phyloP scores from a whole-genome alignment of 1,140 invertebrate genomes.

The Calliphora vicina region DNA sequence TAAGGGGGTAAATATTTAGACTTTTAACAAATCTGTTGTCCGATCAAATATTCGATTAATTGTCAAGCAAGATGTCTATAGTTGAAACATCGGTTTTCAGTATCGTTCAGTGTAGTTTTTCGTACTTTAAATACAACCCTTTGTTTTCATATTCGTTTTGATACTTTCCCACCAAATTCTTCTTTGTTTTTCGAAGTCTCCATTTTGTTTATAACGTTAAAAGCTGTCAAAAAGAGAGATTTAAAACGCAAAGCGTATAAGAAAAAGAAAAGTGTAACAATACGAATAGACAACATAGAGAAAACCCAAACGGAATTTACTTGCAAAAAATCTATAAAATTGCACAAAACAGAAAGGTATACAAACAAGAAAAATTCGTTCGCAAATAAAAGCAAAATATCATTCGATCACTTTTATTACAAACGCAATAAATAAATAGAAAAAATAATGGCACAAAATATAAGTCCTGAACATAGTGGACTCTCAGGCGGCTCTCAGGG shows the following conservation, averaged over 20 bases:
- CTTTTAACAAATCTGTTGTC: too few relatives aligned
- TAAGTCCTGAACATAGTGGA: slow-evolving; percentile 78
- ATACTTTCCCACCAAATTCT: not conserved
- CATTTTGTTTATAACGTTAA: slow-evolving; percentile 42
- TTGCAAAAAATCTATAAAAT: slow-evolving; percentile 12
- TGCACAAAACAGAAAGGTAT: not conserved
- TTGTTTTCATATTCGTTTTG: not conserved
- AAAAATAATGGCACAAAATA: slow-evolving; percentile 79
- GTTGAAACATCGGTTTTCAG: too few relatives aligned
- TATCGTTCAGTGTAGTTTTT: not conserved
- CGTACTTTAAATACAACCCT: not conserved
- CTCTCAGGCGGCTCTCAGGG: slow-evolving; percentile 65
- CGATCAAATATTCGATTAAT: too few relatives aligned
- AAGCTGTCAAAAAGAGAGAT: slow-evolving; percentile 28
- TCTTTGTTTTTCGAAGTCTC: slow-evolving; percentile 31
- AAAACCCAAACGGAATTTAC: not conserved
- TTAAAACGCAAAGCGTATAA: slow-evolving; percentile 28
- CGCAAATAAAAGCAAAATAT: not conserved
- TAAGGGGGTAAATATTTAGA: too few relatives aligned
- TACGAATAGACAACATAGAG: slow-evolving; percentile 6
- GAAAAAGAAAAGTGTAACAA: slow-evolving; percentile 35
- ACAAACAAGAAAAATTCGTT: slow-evolving; percentile 19
- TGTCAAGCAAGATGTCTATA: too few relatives aligned
- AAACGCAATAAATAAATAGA: not conserved
- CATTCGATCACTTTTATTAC: not conserved